Conservation (phyloP, 2,888 invertebrate genomes). For the Parochlus steinenii region DNA sequence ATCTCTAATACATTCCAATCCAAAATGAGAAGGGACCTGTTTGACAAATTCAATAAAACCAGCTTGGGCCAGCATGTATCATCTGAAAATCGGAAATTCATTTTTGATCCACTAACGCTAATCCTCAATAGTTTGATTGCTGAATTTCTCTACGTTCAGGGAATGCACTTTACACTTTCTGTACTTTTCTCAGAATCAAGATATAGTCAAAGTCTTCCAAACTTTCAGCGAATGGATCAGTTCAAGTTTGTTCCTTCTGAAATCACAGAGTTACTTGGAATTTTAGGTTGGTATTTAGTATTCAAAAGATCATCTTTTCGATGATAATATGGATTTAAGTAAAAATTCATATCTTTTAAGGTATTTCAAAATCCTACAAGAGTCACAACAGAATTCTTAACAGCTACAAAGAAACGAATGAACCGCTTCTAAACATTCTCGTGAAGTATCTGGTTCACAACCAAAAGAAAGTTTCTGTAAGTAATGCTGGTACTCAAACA, state of each 20-base stretch:
- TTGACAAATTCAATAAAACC: no score
- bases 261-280: not conserved
- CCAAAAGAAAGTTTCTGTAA: not conserved
- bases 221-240: conserved; percentile 2
- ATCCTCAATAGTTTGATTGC: conserved; percentile 27
- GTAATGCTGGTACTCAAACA: conserved; percentile 1
- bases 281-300: not conserved
- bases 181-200: conserved; percentile 25
- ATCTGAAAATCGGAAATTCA: no score
- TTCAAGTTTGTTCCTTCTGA: conserved; percentile 1
- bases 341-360: no score
- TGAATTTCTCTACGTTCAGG: conserved; percentile 27
- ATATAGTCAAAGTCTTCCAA: conserved; percentile 1
- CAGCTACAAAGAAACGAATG: conserved; percentile 1
- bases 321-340: not conserved
- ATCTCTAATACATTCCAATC: no score
- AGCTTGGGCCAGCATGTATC: no score
- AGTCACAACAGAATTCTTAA: not conserved
- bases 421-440: conserved; percentile 2
- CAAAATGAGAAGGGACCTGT: no score
- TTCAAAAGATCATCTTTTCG: not conserved
- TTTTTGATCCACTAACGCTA: conserved; percentile 22
- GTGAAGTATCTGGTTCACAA: not conserved
- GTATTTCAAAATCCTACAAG: not conserved
- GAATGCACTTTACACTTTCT: conserved; percentile 27